phyloP scores from a whole-genome alignment of 2,888 invertebrate genomes.

The Pristionchus maxplancki region DNA sequence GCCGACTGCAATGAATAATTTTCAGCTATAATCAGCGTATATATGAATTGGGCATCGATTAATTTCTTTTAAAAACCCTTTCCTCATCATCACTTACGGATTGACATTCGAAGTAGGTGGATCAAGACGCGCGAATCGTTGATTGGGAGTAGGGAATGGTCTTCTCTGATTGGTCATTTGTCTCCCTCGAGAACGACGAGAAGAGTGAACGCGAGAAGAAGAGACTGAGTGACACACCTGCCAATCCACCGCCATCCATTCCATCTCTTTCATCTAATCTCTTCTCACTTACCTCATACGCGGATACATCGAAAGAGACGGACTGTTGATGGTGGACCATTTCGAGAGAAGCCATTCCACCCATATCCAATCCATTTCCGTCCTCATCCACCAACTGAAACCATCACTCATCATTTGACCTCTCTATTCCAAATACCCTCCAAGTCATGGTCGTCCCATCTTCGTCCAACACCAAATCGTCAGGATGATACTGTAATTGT shows the following conservation, averaged over 20 bases:
- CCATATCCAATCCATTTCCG: not conserved
- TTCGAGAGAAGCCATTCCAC: not conserved
- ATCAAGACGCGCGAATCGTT: slow-evolving; percentile 8
- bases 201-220: not conserved
- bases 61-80: not conserved
- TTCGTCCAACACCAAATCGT: slow-evolving; percentile 38
- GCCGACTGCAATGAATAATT: slow-evolving; percentile 4
- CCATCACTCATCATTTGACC: not conserved
- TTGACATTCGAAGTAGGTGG: not conserved
- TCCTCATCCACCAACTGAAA: slow-evolving; percentile 30
- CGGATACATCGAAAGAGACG: slow-evolving; percentile 48
- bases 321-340: not conserved
- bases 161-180: not conserved
- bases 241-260: not conserved
- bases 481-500: slow-evolving; percentile 43
- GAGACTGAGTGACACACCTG: slow-evolving; percentile 44
- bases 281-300: slow-evolving; percentile 34
- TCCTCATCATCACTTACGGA: not conserved
- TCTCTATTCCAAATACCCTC: slow-evolving; percentile 2
- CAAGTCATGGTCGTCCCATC: slow-evolving; percentile 47
- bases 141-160: not conserved
- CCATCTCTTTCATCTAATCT: not conserved
- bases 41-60: not conserved
- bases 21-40: too few relatives aligned
- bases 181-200: not conserved